Evolutionary conservation across 2,888 invertebrate genomes (phyloP).

Genomic region (Standfussiana lucernea): DNA sequence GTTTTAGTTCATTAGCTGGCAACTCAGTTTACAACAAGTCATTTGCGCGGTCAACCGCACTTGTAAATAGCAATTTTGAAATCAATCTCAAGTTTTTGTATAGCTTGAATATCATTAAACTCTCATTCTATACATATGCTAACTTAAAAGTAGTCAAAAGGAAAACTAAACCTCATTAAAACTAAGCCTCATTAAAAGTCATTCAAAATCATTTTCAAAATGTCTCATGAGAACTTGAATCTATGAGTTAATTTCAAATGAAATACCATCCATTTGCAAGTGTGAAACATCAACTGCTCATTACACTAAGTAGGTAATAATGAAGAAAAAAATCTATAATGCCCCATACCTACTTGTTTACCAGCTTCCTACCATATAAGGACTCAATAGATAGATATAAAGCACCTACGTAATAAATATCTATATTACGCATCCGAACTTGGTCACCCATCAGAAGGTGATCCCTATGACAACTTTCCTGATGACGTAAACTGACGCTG

Average conservation of each 20-base stretch:
- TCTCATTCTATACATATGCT: slow-evolving; percentile 60
- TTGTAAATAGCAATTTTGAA: slow-evolving; percentile 82
- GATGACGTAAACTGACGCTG: slow-evolving; percentile 52
- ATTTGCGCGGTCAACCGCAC: slow-evolving; percentile 81
- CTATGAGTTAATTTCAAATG: background rate
- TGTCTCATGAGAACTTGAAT: background rate
- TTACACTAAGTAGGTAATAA: background rate
- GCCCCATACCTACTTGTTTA: background rate
- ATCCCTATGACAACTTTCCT: slow-evolving; percentile 26
- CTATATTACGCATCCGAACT: background rate
- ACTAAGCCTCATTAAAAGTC: background rate
- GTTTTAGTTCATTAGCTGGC: slow-evolving; percentile 41
- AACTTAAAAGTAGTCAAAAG: background rate
- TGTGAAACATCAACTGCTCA: background rate
- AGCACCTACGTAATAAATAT: background rate
- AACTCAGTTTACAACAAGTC: slow-evolving; percentile 66
- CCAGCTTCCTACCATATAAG: background rate
- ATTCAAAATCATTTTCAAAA: background rate
- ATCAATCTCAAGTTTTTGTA: slow-evolving; percentile 82
- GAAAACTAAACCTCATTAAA: background rate
- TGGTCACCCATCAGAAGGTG: background rate
- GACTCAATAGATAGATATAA: background rate
- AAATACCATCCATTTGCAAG: background rate
- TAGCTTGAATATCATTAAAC: slow-evolving; percentile 67
- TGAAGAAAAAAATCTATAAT: background rate